These are phyloP conservation scores for Ryuthela nishihirai DNA, from an alignment of 2,888 invertebrate genomes.

Conservation along the genomic window DNA sequence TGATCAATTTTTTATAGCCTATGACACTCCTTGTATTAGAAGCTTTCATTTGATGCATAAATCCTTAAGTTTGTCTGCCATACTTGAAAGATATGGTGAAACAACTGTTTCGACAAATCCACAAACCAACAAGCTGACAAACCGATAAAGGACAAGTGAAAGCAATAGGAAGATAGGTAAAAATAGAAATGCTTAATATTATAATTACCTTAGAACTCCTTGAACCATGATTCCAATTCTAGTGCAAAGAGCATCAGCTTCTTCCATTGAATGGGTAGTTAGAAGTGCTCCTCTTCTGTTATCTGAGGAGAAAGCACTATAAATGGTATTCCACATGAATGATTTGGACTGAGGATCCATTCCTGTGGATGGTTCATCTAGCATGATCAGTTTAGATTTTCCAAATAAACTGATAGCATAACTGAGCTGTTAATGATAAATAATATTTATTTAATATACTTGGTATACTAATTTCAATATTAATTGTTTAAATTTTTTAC, in stretches of 20 bases:
- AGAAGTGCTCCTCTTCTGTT: not conserved
- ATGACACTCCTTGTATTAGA: too few relatives aligned
- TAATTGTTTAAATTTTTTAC: too few relatives aligned
- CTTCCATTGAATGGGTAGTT: slow-evolving; percentile 84
- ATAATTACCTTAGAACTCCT: slow-evolving; percentile 71
- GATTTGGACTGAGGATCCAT: slow-evolving; percentile 84
- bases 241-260: slow-evolving; percentile 80
- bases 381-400: slow-evolving; percentile 68
- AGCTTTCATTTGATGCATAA: too few relatives aligned
- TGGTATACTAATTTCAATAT: too few relatives aligned
- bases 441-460: not conserved
- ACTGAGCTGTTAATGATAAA: not conserved
- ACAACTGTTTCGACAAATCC: too few relatives aligned
- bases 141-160: too few relatives aligned
- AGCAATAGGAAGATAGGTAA: too few relatives aligned
- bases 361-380: slow-evolving; percentile 81
- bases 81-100: too few relatives aligned
- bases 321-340: slow-evolving; percentile 55
- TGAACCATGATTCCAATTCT: slow-evolving; percentile 84
- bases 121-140: too few relatives aligned
- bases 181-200: too few relatives aligned
- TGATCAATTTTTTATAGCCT: too few relatives aligned
- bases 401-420: slow-evolving; percentile 73
- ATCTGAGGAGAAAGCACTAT: slow-evolving; percentile 45
- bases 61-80: too few relatives aligned